phyloP scores from a whole-genome alignment of 2,113 vertebrate genomes.

The Nannobrachium achirus region DNA sequence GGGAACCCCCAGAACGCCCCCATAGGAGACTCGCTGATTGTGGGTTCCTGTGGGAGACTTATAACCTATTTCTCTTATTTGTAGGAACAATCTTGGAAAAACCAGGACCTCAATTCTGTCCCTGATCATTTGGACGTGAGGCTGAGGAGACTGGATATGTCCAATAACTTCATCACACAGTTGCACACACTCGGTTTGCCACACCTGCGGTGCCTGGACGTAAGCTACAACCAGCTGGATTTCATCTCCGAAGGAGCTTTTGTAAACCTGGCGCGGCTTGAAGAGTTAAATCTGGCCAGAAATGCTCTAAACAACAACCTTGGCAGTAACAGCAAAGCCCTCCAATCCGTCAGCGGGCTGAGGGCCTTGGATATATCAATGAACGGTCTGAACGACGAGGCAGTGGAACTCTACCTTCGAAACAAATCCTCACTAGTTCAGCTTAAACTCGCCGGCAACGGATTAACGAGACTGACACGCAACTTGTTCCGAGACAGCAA shows the following conservation, averaged over 20 bases:
- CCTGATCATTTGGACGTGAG: slow-evolving; percentile 70
- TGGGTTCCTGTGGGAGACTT: slow-evolving; percentile 14
- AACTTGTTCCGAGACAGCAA: slow-evolving; percentile 68
- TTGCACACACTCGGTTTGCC: slow-evolving; percentile 64
- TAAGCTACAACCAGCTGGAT: slow-evolving; percentile 82
- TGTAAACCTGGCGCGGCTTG: slow-evolving; percentile 70
- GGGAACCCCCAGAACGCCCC: too few species aligned
- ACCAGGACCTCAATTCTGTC: slow-evolving; percentile 69
- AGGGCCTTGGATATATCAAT: slow-evolving; percentile 78
- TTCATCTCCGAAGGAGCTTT: slow-evolving; percentile 71
- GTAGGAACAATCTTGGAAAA: slow-evolving; percentile 73
- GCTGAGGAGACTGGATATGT: slow-evolving; percentile 78
- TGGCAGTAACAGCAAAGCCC: slow-evolving; percentile 66
- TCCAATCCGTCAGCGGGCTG: slow-evolving; percentile 67
- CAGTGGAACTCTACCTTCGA: slow-evolving; percentile 74
- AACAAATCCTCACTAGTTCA: slow-evolving; percentile 72
- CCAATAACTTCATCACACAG: slow-evolving; percentile 83
- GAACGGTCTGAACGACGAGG: slow-evolving; percentile 75
- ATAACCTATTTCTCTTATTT: slow-evolving; percentile 51
- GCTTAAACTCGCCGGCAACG: slow-evolving; percentile 78
- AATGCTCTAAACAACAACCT: slow-evolving; percentile 75
- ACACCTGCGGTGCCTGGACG: slow-evolving; percentile 77
- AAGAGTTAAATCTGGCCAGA: slow-evolving; percentile 74
- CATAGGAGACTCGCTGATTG: neutral
- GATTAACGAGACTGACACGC: slow-evolving; percentile 67